Percentiles rank a stretch among this genome's conserved stretches.
Conservation (phyloP, 2,888 invertebrate species). For the Apodemia mormo region DNA sequence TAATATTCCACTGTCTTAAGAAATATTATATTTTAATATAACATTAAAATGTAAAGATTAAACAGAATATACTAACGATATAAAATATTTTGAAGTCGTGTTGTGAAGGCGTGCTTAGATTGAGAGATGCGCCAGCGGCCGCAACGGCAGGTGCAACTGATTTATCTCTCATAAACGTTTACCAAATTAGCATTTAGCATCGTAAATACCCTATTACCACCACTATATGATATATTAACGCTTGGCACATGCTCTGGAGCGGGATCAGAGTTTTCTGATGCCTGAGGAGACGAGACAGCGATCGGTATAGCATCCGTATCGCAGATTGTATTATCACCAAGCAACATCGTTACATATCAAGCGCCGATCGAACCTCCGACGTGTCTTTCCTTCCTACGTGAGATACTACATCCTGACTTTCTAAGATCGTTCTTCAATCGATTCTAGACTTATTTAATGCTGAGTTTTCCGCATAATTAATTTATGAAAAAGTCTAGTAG, state of each 20-base stretch:
- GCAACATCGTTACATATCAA: constrained; percentile 36
- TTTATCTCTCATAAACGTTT: constrained; percentile 42
- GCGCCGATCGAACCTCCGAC: constrained; percentile 6
- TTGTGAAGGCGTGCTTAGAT: constrained; percentile 42
- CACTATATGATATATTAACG: constrained; percentile 38
- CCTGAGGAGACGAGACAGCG: constrained; percentile 38
- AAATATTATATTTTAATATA: too few relatives aligned
- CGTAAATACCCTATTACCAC: constrained; percentile 43
- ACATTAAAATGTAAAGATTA: too few relatives aligned
- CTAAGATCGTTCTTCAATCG: constrained; percentile 11
- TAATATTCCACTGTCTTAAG: too few relatives aligned
- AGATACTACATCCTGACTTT: constrained; percentile 40
- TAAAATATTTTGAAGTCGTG: constrained; percentile 32
- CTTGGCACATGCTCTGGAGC: constrained; percentile 31
- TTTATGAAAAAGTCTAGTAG: not conserved
- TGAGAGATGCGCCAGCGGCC: constrained; percentile 37
- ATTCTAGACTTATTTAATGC: not conserved
- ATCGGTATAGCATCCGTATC: constrained; percentile 37
- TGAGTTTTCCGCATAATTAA: not conserved
- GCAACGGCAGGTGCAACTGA: constrained; percentile 42
- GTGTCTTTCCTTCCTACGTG: constrained; percentile 35
- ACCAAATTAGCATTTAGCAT: constrained; percentile 40
- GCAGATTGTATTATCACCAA: constrained; percentile 38
- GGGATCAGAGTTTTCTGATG: constrained; percentile 25
- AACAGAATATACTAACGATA: constrained; percentile 6